Evolutionary conservation across 2,797 vertebrate species (phyloP).

Genomic region (Gambusia yucatana): DNA sequence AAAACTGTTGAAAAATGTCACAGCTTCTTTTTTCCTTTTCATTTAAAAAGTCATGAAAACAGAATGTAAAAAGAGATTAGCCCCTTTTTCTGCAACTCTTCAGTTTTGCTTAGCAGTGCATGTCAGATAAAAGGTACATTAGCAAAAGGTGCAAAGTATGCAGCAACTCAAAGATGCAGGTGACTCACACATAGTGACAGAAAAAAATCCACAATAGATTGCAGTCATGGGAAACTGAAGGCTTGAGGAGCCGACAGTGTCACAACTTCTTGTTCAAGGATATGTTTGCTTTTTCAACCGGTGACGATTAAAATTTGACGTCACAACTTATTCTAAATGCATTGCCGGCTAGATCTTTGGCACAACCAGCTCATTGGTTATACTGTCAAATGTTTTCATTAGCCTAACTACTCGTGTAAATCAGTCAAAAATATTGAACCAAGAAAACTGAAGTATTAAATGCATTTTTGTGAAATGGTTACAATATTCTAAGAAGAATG

Average conservation of each 20-base stretch:
- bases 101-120: constrained; percentile 78
- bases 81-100: constrained; percentile 52
- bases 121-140: constrained; percentile 71
- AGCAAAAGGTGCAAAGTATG: constrained; percentile 77
- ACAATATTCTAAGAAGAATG: background rate
- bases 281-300: constrained; percentile 76
- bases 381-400: constrained; percentile 59
- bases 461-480: constrained; percentile 31
- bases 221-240: constrained; percentile 47
- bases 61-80: constrained; percentile 38
- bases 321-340: constrained; percentile 76
- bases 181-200: constrained; percentile 58
- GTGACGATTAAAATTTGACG: constrained; percentile 65
- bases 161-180: constrained; percentile 71
- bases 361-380: constrained; percentile 81
- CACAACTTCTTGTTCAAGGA: constrained; percentile 51
- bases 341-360: constrained; percentile 79
- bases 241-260: constrained; percentile 38
- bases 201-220: constrained; percentile 35
- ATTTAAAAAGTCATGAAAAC: constrained; percentile 50
- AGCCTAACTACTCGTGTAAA: constrained; percentile 55
- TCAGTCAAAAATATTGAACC: constrained; percentile 46
- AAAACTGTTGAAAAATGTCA: constrained; percentile 53
- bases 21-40: constrained; percentile 49
- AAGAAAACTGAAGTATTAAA: constrained; percentile 39